These are phyloP conservation scores for Epinephelus awoara DNA, from an alignment of 2,797 vertebrate species.

Conservation along the genomic window DNA sequence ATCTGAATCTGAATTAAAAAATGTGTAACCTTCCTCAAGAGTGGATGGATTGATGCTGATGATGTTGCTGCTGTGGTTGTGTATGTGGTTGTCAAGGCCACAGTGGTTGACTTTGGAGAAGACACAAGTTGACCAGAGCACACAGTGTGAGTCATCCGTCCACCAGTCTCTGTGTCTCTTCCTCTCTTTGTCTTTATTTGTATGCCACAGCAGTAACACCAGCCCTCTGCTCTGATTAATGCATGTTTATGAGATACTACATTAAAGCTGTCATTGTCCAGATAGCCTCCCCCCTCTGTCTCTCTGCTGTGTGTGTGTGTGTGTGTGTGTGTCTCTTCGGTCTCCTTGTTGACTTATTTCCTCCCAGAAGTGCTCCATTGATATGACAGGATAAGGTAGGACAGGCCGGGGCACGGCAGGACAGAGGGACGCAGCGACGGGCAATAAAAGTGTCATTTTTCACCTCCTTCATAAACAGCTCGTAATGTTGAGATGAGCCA, in stretches of 20 bases:
- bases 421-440: constrained; percentile 51
- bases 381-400: constrained; percentile 60
- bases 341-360: constrained; percentile 57
- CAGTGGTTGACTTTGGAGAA: constrained; percentile 7
- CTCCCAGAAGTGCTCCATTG: constrained; percentile 47
- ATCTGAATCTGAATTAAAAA: too few species aligned
- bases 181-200: constrained; percentile 38
- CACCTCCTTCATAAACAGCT: constrained; percentile 79
- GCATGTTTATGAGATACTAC: constrained; percentile 76
- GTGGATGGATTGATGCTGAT: background rate
- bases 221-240: constrained; percentile 73
- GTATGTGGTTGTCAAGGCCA: constrained; percentile 11
- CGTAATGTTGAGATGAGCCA: constrained; percentile 83
- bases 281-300: constrained; percentile 11
- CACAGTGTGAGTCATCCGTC: constrained; percentile 41
- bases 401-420: constrained; percentile 51
- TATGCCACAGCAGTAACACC: constrained; percentile 43
- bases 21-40: background rate
- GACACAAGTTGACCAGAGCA: constrained; percentile 29
- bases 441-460: constrained; percentile 84
- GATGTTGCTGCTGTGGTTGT: background rate
- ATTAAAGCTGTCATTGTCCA: constrained; percentile 72
- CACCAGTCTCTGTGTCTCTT: constrained; percentile 4
- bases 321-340: constrained; percentile 19
- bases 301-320: background rate